phyloP scores from a whole-genome alignment of 2,113 vertebrate genomes.

The Proteles cristata region DNA sequence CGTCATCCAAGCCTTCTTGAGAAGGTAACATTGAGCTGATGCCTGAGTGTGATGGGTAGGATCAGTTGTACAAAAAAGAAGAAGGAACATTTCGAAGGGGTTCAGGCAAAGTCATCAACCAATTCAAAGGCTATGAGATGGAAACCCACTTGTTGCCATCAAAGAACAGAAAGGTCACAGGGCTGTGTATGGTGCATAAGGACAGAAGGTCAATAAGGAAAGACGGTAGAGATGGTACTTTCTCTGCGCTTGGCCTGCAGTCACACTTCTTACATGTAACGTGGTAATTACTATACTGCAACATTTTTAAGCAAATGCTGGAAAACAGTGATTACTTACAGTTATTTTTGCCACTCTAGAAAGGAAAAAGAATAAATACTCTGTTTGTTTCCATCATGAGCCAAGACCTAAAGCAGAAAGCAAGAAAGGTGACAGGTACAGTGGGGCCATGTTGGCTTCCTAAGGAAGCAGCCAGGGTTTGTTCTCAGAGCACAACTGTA shows the following conservation, averaged over 20 bases:
- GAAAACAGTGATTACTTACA: background rate
- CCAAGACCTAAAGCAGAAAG: background rate
- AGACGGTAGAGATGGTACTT: background rate
- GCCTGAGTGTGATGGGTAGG: background rate
- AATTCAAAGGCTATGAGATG: background rate
- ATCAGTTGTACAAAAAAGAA: background rate
- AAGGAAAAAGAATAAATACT: background rate
- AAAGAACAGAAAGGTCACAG: background rate
- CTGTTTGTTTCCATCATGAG: background rate
- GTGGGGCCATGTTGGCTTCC: accelerated
- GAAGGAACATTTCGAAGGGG: background rate
- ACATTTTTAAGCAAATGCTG: background rate
- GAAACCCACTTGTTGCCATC: background rate
- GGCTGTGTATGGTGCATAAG: background rate
- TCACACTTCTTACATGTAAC: background rate
- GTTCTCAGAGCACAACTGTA: background rate
- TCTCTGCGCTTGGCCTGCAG: background rate
- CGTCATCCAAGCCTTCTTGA: background rate
- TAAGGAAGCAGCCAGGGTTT: background rate
- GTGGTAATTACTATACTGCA: background rate
- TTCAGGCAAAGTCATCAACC: background rate
- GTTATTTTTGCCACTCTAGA: background rate
- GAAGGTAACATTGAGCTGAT: background rate
- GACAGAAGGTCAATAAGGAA: background rate
- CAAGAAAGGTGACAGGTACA: background rate